Evolutionary conservation across 2,797 vertebrate genomes (phyloP).

Genomic region (Sebastes minor): DNA sequence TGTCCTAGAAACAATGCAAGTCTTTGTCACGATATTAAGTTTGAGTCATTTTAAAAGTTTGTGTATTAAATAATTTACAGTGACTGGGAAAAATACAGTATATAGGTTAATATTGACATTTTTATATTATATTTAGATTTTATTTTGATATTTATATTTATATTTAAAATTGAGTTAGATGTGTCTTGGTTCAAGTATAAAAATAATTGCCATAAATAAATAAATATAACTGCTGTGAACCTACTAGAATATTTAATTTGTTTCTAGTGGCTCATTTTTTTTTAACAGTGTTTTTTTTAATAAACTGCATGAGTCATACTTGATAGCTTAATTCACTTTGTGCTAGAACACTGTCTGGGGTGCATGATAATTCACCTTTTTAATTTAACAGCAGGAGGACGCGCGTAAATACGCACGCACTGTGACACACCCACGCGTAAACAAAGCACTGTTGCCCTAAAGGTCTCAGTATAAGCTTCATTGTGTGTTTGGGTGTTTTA

Average conservation of each 20-base stretch:
- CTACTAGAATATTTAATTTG: not conserved
- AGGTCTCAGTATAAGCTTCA: not conserved
- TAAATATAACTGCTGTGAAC: not conserved
- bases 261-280: not conserved
- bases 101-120: not conserved
- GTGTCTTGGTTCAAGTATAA: not conserved
- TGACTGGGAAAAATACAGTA: not conserved
- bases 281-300: not conserved
- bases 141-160: not conserved
- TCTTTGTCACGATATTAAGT: not conserved
- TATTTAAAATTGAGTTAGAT: not conserved
- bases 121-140: not conserved
- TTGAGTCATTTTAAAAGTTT: not conserved
- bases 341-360: not conserved
- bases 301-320: not conserved
- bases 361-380: not conserved
- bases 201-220: not conserved
- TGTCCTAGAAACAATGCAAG: not conserved
- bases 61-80: not conserved
- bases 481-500: conserved; percentile 12
- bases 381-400: not conserved
- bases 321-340: not conserved
- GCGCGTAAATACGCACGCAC: not conserved
- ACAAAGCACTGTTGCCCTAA: not conserved
- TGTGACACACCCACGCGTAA: not conserved